phyloP scores from a whole-genome alignment of 2,888 invertebrate genomes.

The Tetrapedia diversipes region DNA sequence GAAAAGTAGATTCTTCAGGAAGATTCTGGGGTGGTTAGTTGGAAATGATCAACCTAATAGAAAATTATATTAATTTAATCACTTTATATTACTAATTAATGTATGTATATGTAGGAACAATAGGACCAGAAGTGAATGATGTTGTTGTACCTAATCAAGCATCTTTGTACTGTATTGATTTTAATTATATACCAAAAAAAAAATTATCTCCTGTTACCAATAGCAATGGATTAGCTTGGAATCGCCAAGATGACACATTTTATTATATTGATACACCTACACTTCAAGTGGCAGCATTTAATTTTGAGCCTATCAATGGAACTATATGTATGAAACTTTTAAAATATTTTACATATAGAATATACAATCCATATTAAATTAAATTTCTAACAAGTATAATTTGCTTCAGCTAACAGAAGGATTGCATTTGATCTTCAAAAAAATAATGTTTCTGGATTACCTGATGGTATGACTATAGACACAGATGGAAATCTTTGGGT shows the following conservation, averaged over 20 bases:
- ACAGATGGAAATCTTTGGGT: conserved; percentile 91
- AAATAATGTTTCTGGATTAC: conserved; percentile 85
- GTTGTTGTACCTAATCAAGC: conserved; percentile 84
- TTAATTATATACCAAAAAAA: conserved; percentile 59
- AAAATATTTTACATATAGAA: not conserved
- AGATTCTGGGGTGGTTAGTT: conserved; percentile 85
- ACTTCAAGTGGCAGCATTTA: conserved; percentile 87
- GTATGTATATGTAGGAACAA: conserved; percentile 73
- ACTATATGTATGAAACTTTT: conserved; percentile 84
- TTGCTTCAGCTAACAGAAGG: conserved; percentile 84
- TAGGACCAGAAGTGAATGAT: conserved; percentile 69
- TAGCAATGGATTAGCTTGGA: conserved; percentile 93
- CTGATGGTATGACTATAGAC: conserved; percentile 92
- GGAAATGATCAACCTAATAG: not conserved
- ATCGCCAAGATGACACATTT: conserved; percentile 87
- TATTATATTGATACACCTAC: conserved; percentile 91
- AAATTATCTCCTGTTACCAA: conserved; percentile 84
- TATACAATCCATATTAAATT: not conserved
- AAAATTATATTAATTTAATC: not conserved
- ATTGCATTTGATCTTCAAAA: conserved; percentile 85
- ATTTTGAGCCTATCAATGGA: conserved; percentile 86
- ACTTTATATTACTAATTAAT: not conserved
- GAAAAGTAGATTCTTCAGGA: conserved; percentile 87
- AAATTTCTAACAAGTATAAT: not conserved
- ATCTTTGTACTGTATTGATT: conserved; percentile 85